A percentile compares a stretch with the other conserved stretches of the same genome.
Evolutionary conservation across 23 tunicate species (phyloP).

Genomic region (Trididemnum clinides): DNA sequence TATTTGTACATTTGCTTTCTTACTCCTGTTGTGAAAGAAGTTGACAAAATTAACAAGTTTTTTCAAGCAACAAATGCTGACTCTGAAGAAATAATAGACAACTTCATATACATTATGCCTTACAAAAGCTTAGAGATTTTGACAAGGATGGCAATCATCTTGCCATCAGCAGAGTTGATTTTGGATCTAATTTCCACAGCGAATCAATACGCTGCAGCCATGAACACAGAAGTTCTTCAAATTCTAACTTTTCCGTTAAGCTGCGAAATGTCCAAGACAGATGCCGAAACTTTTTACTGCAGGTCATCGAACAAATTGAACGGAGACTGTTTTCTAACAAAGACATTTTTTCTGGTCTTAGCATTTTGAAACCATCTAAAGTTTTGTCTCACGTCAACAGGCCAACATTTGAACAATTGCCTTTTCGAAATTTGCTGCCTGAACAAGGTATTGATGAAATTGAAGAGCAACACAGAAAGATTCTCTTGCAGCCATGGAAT

Average conservation of each 20-base stretch:
- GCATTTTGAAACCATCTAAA: neutral
- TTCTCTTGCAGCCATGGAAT: constrained; percentile 27
- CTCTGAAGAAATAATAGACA: neutral
- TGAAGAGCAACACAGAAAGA: constrained; percentile 37
- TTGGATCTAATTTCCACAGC: constrained; percentile 2
- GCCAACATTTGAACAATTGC: constrained; percentile 7
- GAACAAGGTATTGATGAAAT: neutral
- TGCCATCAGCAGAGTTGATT: constrained; percentile 5
- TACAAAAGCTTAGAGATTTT: neutral
- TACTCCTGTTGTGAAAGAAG: constrained; percentile 19
- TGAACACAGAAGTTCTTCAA: neutral
- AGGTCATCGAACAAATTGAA: neutral
- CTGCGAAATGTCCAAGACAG: constrained; percentile 1
- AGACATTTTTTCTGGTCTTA: constrained; percentile 5
- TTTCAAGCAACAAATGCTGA: constrained; percentile 48
- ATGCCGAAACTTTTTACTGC: constrained; percentile 4
- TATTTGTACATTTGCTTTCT: constrained; percentile 12
- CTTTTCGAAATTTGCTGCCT: neutral
- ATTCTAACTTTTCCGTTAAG: neutral
- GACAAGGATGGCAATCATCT: neutral
- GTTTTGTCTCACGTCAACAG: constrained; percentile 31
- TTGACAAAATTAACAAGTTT: constrained; percentile 22
- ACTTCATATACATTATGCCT: neutral
- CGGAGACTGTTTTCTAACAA: neutral
- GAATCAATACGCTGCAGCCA: constrained; percentile 27